phyloP scores from a whole-genome alignment of 2,113 vertebrate genomes.

The Mustelus asterias region DNA sequence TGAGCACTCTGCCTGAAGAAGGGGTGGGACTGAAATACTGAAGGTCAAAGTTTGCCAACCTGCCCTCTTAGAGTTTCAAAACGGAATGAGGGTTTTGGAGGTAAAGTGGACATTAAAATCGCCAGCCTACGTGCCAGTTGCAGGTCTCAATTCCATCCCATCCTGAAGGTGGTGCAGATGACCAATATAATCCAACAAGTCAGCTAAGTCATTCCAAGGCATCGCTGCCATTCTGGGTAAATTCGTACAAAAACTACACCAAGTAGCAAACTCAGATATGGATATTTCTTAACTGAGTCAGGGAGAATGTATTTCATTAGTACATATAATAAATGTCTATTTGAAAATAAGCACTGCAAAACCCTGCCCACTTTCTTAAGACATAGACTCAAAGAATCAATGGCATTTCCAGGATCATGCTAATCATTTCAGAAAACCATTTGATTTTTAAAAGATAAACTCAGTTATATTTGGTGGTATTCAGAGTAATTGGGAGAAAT shows the following conservation, averaged over 20 bases:
- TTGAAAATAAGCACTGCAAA: not conserved
- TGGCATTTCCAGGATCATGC: not conserved
- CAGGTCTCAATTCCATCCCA: too few species aligned
- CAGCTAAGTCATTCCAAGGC: not conserved
- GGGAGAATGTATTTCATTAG: not conserved
- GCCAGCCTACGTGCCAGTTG: not conserved
- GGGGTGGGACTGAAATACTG: not conserved
- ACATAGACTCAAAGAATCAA: not conserved
- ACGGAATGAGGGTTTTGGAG: not conserved
- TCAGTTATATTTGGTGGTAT: not conserved
- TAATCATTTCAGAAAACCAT: slow-evolving; percentile 5
- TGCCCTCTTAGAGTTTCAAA: not conserved
- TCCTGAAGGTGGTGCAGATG: not conserved
- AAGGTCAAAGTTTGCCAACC: not conserved
- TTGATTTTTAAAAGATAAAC: not conserved
- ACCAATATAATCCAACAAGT: not conserved
- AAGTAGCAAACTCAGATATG: not conserved
- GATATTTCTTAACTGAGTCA: not conserved
- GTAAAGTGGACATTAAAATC: not conserved
- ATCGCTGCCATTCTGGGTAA: not conserved
- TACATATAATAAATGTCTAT: not conserved
- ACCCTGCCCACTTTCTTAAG: not conserved
- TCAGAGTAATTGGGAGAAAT: slow-evolving; percentile 15
- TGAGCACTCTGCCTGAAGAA: not conserved
- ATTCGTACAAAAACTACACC: not conserved